phyloP scores from a whole-genome alignment of 1,140 invertebrate genomes.

The Vollenhovia emeryi region DNA sequence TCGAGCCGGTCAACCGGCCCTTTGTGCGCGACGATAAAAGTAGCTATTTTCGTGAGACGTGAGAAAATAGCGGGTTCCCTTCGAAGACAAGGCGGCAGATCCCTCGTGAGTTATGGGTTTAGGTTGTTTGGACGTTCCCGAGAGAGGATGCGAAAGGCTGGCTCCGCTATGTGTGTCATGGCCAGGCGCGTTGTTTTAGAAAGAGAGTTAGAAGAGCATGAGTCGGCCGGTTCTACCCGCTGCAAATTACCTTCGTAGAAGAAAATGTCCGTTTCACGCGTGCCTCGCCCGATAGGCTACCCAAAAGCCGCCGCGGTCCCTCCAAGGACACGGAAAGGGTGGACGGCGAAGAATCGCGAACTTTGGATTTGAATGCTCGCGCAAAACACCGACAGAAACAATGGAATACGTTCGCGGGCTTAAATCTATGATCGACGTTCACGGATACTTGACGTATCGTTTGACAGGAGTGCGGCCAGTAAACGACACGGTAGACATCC shows the following conservation, averaged over 20 bases:
- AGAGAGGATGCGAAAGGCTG: conserved; percentile 74
- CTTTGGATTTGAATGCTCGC: not conserved
- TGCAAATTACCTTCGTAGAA: conserved; percentile 66
- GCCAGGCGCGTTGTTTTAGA: conserved; percentile 71
- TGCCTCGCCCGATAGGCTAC: conserved; percentile 17
- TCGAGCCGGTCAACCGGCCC: conserved; percentile 6
- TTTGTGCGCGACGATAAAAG: conserved; percentile 34
- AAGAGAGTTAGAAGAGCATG: conserved; percentile 70
- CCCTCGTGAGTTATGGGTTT: conserved; percentile 66
- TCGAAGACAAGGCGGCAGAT: conserved; percentile 36
- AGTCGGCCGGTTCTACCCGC: conserved; percentile 20
- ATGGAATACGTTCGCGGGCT: not conserved
- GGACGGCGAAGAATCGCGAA: not conserved
- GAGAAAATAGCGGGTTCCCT: conserved; percentile 54
- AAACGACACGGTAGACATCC: conserved; percentile 56
- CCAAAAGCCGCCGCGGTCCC: not conserved
- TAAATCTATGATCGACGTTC: not conserved
- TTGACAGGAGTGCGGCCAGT: conserved; percentile 27
- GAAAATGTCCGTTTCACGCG: conserved; percentile 40
- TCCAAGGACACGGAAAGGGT: not conserved
- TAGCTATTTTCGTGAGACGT: conserved; percentile 27
- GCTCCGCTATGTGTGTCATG: conserved; percentile 72
- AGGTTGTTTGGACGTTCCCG: conserved; percentile 64
- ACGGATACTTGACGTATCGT: not conserved
- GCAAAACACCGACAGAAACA: not conserved